Conservation (phyloP, 2,888 invertebrate species). For the Teleogryllus oceanicus region DNA sequence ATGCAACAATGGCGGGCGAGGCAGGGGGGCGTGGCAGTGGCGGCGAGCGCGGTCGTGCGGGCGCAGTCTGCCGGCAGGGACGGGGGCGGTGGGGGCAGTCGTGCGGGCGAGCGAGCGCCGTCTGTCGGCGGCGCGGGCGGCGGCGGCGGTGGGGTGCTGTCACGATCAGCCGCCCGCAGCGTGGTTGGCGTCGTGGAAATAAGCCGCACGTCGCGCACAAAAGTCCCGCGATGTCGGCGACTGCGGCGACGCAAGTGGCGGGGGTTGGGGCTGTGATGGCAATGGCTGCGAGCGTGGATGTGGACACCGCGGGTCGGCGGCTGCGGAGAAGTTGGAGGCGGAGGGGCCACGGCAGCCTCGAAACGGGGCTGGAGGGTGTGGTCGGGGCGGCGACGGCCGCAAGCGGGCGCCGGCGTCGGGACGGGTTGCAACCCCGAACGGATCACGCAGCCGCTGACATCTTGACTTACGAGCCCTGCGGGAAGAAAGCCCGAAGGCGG, state of each 20-base stretch:
- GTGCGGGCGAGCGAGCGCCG: background rate
- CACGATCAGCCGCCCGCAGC: background rate
- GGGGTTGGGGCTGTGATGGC: background rate
- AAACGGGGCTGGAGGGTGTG: too few relatives aligned
- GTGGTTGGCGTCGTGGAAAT: slow-evolving; percentile 6
- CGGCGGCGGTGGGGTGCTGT: background rate
- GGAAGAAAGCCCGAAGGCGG: slow-evolving; percentile 3
- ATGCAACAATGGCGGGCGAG: background rate
- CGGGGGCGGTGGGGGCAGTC: background rate
- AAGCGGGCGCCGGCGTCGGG: too few relatives aligned
- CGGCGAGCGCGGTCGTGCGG: background rate
- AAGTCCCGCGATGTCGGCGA: background rate
- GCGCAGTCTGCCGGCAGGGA: background rate
- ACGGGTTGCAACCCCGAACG: too few relatives aligned
- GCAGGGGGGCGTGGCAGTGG: background rate
- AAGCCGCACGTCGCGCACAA: background rate
- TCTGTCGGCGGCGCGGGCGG: background rate
- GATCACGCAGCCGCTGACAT: background rate
- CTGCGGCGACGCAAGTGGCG: background rate
- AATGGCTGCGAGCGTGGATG: too few relatives aligned
- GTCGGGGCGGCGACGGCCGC: too few relatives aligned
- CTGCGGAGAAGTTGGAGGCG: too few relatives aligned
- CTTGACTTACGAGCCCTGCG: background rate
- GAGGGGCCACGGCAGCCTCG: too few relatives aligned
- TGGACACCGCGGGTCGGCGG: too few relatives aligned